These are phyloP conservation scores for Schizotus pectinicornis DNA, from an alignment of 2,888 invertebrate genomes.

Conservation along the genomic window DNA sequence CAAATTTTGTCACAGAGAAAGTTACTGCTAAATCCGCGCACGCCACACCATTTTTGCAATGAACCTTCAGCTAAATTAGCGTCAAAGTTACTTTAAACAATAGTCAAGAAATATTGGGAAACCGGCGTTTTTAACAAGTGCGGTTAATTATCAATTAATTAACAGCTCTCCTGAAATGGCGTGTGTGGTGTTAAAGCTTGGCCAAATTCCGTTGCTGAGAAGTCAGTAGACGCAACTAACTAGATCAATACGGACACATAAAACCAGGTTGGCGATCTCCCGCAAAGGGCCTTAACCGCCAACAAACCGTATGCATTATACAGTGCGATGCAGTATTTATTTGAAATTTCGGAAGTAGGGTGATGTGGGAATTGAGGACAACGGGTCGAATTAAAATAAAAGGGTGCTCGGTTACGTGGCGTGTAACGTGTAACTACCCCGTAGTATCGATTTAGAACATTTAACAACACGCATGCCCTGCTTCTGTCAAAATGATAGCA, in stretches of 20 bases:
- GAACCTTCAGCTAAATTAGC: slow-evolving; percentile 20
- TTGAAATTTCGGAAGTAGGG: slow-evolving; percentile 24
- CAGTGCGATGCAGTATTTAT: slow-evolving; percentile 5
- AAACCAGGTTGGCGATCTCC: neutral
- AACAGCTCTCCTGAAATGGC: neutral
- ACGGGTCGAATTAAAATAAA: slow-evolving; percentile 31
- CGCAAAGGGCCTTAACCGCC: slow-evolving; percentile 2
- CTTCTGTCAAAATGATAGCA: slow-evolving; percentile 38
- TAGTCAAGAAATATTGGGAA: slow-evolving; percentile 8
- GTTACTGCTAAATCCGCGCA: slow-evolving; percentile 22
- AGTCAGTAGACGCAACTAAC: slow-evolving; percentile 8
- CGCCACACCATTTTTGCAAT: slow-evolving; percentile 20
- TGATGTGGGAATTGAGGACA: slow-evolving; percentile 25
- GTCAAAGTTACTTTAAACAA: slow-evolving; percentile 16
- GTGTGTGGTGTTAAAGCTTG: no score
- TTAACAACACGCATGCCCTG: slow-evolving; percentile 39
- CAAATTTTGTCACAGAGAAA: slow-evolving; percentile 23
- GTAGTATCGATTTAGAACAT: slow-evolving; percentile 34
- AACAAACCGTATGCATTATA: slow-evolving; percentile 3
- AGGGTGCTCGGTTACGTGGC: slow-evolving; percentile 33
- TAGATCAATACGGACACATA: slow-evolving; percentile 12
- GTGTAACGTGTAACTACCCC: slow-evolving; percentile 29
- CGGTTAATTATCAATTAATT: no score
- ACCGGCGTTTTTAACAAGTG: neutral
- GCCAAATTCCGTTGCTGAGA: slow-evolving; percentile 1